These are phyloP conservation scores for Falco punctatus DNA, from an alignment of 2,113 vertebrate species.

Conservation along the genomic window DNA sequence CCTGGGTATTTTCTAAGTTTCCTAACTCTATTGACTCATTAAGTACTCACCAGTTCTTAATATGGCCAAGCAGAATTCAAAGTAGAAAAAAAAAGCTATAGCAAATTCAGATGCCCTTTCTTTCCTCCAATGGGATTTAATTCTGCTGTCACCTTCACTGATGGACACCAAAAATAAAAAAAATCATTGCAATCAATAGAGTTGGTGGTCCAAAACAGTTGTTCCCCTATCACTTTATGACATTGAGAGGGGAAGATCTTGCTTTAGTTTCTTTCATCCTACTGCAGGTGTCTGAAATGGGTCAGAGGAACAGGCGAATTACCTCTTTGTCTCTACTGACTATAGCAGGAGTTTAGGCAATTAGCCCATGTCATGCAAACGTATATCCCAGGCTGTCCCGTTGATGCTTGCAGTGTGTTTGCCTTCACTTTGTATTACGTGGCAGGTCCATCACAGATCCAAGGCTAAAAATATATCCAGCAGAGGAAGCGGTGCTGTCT, in stretches of 20 bases:
- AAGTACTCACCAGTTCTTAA: not conserved
- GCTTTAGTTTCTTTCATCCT: not conserved
- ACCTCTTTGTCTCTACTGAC: not conserved
- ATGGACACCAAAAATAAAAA: not conserved
- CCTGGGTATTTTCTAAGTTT: not conserved
- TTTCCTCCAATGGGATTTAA: not conserved
- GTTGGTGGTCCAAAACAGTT: not conserved
- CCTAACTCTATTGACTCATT: not conserved
- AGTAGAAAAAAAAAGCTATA: not conserved
- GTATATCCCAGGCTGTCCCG: not conserved
- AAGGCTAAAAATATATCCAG: not conserved
- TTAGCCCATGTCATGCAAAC: not conserved
- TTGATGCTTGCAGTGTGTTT: not conserved
- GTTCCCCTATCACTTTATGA: not conserved
- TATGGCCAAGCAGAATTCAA: not conserved
- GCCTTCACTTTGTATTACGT: not conserved
- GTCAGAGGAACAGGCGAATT: rapidly evolving
- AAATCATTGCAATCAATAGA: not conserved
- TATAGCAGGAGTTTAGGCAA: not conserved
- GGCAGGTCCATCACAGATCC: not conserved
- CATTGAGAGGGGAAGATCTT: not conserved
- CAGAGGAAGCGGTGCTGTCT: not conserved
- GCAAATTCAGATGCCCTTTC: not conserved
- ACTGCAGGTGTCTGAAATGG: not conserved
- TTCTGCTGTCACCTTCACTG: not conserved